Conservation (phyloP, 1,140 invertebrate genomes). For the Saccostrea cuccullata region DNA sequence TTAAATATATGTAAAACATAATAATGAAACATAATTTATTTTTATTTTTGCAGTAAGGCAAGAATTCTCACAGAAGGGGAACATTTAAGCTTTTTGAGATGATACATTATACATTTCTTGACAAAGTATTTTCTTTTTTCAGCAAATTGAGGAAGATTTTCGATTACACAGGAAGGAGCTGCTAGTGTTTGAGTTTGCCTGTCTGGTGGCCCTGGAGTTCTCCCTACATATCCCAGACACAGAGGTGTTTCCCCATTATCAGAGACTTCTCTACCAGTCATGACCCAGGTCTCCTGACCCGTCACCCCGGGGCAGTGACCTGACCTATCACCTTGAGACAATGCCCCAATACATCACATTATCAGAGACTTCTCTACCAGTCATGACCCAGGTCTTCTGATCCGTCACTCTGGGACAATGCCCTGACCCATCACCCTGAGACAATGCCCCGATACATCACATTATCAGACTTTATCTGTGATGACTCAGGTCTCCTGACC, state of each 20-base stretch:
- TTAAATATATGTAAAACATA: too few species aligned
- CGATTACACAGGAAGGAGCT: conserved; percentile 94
- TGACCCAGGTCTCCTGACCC: conserved; percentile 55
- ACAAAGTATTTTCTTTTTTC: background rate
- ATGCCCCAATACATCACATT: conserved; percentile 83
- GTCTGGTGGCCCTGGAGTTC: conserved; percentile 96
- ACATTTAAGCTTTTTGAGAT: too few species aligned
- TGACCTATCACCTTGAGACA: background rate
- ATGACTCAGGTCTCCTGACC: conserved; percentile 53
- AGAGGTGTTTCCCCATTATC: conserved; percentile 96
- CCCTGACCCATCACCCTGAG: too few species aligned
- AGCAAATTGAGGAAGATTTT: conserved; percentile 94
- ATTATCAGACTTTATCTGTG: conserved; percentile 87
- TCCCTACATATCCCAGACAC: conserved; percentile 93
- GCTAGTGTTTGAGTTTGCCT: conserved; percentile 94
- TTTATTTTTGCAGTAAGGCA: too few species aligned
- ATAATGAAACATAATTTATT: too few species aligned
- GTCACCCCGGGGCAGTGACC: background rate
- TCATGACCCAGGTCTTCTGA: conserved; percentile 62
- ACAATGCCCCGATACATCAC: too few species aligned
- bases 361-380: conserved; percentile 86
- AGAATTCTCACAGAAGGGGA: too few species aligned
- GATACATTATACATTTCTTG: too few species aligned
- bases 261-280: conserved; percentile 84
- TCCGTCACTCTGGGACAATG: background rate